Conservation (phyloP, 2,797 vertebrate species). For the Sebastes paucispinis region DNA sequence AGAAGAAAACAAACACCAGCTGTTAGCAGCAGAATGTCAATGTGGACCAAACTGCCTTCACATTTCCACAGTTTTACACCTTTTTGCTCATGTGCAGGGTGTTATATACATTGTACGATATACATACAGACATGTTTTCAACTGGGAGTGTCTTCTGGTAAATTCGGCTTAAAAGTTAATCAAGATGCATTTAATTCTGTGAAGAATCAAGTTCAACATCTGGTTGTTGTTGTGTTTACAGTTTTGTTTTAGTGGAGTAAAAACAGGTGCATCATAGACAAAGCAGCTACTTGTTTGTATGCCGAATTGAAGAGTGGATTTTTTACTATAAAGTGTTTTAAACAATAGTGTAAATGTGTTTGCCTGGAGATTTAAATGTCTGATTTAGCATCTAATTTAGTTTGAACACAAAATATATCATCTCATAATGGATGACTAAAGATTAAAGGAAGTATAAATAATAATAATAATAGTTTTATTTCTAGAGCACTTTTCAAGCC, state of each 20-base stretch:
- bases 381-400: background rate
- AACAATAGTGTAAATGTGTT: background rate
- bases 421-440: background rate
- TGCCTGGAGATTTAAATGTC: background rate
- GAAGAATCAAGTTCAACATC: background rate
- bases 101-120: fast-evolving
- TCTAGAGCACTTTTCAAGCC: no score
- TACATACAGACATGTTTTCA: background rate
- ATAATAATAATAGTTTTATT: background rate
- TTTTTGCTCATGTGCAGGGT: fast-evolving
- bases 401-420: background rate
- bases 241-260: background rate
- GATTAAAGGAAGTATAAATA: background rate
- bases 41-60: background rate
- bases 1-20: constrained; percentile 20
- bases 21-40: constrained; percentile 20
- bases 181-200: background rate
- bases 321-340: background rate
- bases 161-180: background rate
- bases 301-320: background rate
- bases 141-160: background rate
- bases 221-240: background rate
- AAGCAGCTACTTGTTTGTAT: background rate
- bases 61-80: background rate
- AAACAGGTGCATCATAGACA: background rate